Conservation (phyloP, 2,888 invertebrate genomes). For the Synanthedon myopaeformis region DNA sequence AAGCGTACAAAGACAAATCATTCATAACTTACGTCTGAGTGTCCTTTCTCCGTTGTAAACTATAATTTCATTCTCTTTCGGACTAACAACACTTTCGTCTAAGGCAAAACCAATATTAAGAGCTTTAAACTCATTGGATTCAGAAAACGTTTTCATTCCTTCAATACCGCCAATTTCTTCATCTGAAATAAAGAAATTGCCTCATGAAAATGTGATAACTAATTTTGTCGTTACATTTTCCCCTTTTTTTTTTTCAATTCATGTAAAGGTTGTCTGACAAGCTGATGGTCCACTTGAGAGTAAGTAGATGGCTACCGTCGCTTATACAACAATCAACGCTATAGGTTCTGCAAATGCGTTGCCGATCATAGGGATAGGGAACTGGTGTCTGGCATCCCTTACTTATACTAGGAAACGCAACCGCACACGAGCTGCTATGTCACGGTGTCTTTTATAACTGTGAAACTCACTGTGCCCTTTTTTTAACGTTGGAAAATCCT, state of each 20-base stretch:
- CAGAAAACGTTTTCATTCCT: slow-evolving; percentile 78
- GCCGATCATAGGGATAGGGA: no score
- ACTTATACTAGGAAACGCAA: background rate
- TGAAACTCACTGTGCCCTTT: no score
- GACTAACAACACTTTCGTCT: slow-evolving; percentile 76
- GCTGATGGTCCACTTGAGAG: no score
- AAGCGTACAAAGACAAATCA: no score
- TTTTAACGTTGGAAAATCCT: no score
- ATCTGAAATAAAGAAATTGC: slow-evolving; percentile 47
- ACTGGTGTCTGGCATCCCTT: background rate
- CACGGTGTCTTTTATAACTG: no score
- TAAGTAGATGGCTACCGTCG: no score
- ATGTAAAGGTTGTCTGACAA: no score
- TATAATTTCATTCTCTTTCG: slow-evolving; percentile 19
- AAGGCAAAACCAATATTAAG: slow-evolving; percentile 83
- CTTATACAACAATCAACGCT: no score
- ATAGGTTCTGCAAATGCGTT: no score
- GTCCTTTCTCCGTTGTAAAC: slow-evolving; percentile 75
- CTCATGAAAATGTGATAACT: background rate
- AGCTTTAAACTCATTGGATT: slow-evolving; percentile 74
- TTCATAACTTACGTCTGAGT: slow-evolving; percentile 73
- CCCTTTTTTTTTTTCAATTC: background rate
- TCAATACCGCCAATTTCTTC: slow-evolving; percentile 80
- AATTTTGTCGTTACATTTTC: no score
- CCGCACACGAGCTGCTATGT: no score